Base-by-base conservation (phyloP, 2,797 vertebrate genomes). In the Gadopsis bispinosus region DNA sequence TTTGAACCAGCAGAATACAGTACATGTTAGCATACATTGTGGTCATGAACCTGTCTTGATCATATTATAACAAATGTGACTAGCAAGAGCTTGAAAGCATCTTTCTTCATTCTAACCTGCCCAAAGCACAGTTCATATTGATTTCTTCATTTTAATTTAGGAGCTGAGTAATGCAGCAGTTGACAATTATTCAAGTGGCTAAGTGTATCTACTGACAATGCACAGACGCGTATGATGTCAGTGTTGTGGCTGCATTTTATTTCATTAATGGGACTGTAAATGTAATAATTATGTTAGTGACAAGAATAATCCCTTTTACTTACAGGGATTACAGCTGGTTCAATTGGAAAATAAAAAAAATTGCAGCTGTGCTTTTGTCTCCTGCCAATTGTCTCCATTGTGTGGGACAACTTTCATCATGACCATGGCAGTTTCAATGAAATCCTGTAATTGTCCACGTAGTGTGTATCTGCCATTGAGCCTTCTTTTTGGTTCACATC, bases 291-390 rank as follows among this genome's bases (percentile, higher is more conserved):
- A 26, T 58, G 41, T 83, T 73, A 62, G 79, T 29, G 19, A 41
- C 26, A 73, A 79, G 61, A 79, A 74, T 80, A 82, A 88, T 87
- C 73, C 61, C 63, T 82, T 84, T 84, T 63, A 75, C 75, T 86
- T 65, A 55, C 45, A 72, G 50, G 75, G 77, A 84, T 88, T 87
- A 80, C 22, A 67, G 73, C 61, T 62, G 69, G 3, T 74, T 82
- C 35, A 53, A 53, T 86, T 26, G 56, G 63, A 75, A 71, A 80
- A 37, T 37, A 5, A 54, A 16, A 81, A 86, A 81, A 86, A 75
- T 60, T 58, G 20, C 33, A 33, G 81, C 17, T 26, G 13, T 26
- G 41, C 45, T 74, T 82, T 86, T 69, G 54, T 72, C 67, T 72
- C 16, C 29, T 37, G 69, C 61, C 63, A 37, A 58, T 59, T n/a